Evolutionary conservation across 2,888 invertebrate genomes (phyloP), one percentile per base, ranked within the genome.

Genomic region (Agrochola litura): DNA sequence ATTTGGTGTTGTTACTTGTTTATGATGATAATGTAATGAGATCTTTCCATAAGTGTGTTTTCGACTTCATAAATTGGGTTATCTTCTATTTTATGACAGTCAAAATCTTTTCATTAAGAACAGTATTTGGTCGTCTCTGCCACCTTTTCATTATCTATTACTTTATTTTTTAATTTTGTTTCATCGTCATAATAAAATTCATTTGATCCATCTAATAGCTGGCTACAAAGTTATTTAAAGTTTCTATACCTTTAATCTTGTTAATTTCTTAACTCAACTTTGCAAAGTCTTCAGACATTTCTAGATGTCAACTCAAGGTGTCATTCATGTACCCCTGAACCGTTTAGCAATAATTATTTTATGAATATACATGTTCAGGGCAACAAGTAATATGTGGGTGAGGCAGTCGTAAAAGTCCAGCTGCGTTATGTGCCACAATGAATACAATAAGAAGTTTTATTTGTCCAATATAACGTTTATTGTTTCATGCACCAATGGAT

Each of bases 371-470:
- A 73, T 87, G 80, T 83, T 78, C 60, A 78, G 83, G 79, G 82
- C 82, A 79, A 79, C 78, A 83, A 85, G 88, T 86, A 90, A 91
- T 91, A 89, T 88, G 87, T 89, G 91, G 92, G 91, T 77, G 89
- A 86, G 93, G 84, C 86, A 83, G 90, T 87, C 85, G 83, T 92
- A 90, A 92, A 90, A 76, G 67, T 90, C 92, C 93, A 92, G 92
- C 93, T 93, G 93, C 84, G 92, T 91, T 86, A 92, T 89, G 79
- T 73, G 73, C 77, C 80, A 68, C 90, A 85, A 89, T 88, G 89
- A 87, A 87, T 86, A 87, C 87, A 90, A 91, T 90, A 87, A 88
- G 84, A 84, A 79, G 77, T 89, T 90, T 91, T 92, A 92, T 91
- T 82, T 81, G 78, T 76, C 84, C 79, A 84, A 84, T 86, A 88